These are phyloP conservation scores for Tryphoninae sp. DNA, from an alignment of 2,888 invertebrate species.

Conservation along the genomic window DNA sequence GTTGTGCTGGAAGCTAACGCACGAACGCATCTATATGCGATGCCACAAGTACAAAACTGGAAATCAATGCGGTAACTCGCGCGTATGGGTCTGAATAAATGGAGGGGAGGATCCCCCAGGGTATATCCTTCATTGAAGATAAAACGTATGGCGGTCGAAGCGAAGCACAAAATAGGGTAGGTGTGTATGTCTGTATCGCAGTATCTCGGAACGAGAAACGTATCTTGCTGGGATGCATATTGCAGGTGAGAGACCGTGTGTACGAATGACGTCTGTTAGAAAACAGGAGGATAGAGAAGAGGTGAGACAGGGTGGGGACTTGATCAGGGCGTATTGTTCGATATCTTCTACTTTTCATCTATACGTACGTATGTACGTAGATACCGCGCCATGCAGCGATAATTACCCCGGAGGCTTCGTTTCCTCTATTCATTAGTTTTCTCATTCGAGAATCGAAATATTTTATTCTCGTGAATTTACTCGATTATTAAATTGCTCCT, in stretches of 20 bases:
- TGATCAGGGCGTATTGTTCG: conserved; percentile 74
- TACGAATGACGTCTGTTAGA: conserved; percentile 48
- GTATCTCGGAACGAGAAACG: conserved; percentile 33
- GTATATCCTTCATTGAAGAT: conserved; percentile 53
- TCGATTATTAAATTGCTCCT: neutral
- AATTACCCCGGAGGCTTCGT: conserved; percentile 74
- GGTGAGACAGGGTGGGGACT: conserved; percentile 56
- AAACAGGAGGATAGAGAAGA: conserved; percentile 32
- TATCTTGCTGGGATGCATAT: conserved; percentile 34
- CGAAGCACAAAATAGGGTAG: conserved; percentile 23
- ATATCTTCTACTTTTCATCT: conserved; percentile 72
- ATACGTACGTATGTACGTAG: conserved; percentile 30
- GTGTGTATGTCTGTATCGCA: conserved; percentile 33
- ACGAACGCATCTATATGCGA: neutral
- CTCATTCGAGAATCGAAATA: conserved; percentile 2
- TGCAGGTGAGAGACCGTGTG: conserved; percentile 47
- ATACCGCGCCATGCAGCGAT: conserved; percentile 66
- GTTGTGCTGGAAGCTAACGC: neutral
- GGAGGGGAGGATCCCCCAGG: conserved; percentile 44
- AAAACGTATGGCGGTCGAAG: conserved; percentile 39
- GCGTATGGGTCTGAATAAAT: conserved; percentile 8
- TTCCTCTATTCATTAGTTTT: neutral
- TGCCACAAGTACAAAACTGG: conserved; percentile 5
- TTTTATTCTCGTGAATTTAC: neutral
- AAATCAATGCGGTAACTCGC: conserved; percentile 43